Conservation (phyloP, 2,888 invertebrate genomes). For the Ecdyonurus torrentis region DNA sequence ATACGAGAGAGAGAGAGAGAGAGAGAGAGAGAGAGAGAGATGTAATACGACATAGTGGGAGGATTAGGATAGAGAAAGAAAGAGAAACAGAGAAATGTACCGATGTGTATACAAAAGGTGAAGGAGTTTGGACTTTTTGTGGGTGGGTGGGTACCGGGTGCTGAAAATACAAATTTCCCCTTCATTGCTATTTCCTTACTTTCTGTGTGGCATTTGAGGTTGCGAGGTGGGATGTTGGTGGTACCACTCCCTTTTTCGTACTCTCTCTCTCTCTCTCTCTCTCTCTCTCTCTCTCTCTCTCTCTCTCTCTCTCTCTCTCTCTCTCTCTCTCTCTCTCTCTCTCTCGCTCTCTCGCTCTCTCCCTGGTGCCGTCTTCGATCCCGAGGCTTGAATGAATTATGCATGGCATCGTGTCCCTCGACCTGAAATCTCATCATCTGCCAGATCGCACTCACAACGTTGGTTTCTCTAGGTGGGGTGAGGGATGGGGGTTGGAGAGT, state of each 20-base stretch:
- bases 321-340: not conserved
- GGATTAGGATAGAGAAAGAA: no score
- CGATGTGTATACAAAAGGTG: no score
- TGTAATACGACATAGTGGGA: no score
- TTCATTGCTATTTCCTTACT: not conserved
- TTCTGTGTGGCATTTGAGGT: not conserved
- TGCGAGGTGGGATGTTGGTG: not conserved
- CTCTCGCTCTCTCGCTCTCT: not conserved
- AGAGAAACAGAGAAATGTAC: no score
- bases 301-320: not conserved
- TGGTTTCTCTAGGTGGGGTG: not conserved
- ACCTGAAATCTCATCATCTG: constrained; percentile 7
- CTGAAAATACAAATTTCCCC: not conserved
- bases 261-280: not conserved
- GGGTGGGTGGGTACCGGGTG: not conserved
- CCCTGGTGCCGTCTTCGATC: not conserved
- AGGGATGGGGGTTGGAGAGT: not conserved
- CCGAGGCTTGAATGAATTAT: constrained; percentile 4
- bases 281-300: not conserved
- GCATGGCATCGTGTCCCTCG: constrained; percentile 5
- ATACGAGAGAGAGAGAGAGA: not conserved
- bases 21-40: no score
- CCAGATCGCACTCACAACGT: constrained; percentile 4
- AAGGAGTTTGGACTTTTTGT: no score
- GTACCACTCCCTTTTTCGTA: not conserved